phyloP scores from a whole-genome alignment of 2,113 vertebrate genomes.

The Calonectris borealis region DNA sequence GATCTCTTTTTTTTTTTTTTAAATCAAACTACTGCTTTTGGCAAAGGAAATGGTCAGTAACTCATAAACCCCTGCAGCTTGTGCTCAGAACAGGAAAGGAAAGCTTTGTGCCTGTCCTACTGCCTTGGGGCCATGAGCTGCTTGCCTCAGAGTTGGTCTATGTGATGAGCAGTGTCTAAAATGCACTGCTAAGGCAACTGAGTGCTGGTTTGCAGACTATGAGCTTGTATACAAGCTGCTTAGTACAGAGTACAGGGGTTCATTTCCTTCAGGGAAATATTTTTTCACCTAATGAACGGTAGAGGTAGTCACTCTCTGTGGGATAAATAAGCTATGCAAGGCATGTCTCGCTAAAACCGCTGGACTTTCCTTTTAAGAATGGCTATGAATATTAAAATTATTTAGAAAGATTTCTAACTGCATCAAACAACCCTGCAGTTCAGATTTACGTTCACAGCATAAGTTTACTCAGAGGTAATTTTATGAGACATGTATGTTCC shows the following conservation, averaged over 20 bases:
- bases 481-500: neutral
- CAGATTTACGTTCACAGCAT: neutral
- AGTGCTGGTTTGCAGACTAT: neutral
- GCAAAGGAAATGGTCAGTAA: neutral
- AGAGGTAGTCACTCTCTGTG: neutral
- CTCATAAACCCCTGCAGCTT: neutral
- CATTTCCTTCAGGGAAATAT: neutral
- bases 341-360: neutral
- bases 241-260: neutral
- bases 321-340: neutral
- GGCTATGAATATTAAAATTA: neutral
- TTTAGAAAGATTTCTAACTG: neutral
- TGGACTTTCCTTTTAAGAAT: neutral
- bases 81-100: neutral
- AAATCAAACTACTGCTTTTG: neutral
- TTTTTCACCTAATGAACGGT: neutral
- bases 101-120: neutral
- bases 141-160: neutral
- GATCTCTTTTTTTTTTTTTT: neutral
- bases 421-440: neutral
- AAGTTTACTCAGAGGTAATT: neutral
- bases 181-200: neutral
- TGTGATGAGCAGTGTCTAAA: neutral
- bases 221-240: neutral
- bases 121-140: neutral